These are phyloP conservation scores for Sphaerophoria taeniata DNA, from an alignment of 2,888 invertebrate species.

Conservation along the genomic window DNA sequence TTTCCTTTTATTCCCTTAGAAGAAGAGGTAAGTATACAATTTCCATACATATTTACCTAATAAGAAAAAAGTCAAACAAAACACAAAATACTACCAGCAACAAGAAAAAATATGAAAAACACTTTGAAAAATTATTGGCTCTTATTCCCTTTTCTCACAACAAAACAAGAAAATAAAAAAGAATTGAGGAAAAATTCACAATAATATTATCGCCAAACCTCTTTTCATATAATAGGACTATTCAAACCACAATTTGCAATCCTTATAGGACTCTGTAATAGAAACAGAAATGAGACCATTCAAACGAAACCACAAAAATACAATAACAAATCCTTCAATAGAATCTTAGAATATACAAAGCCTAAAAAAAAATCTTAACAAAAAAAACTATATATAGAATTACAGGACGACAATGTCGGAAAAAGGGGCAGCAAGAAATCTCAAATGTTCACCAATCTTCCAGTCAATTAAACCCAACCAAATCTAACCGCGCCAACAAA, in stretches of 20 bases:
- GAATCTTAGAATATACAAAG: slow-evolving; percentile 1
- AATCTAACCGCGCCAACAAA: slow-evolving; percentile 57
- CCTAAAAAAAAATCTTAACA: slow-evolving; percentile 23
- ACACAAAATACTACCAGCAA: not conserved
- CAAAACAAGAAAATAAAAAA: not conserved
- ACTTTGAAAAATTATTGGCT: slow-evolving; percentile 39
- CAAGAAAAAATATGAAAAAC: slow-evolving; percentile 37
- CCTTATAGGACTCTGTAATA: slow-evolving; percentile 8
- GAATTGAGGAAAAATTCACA: slow-evolving; percentile 6
- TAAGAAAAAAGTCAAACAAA: not conserved
- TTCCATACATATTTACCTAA: not conserved
- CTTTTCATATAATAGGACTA: slow-evolving; percentile 44
- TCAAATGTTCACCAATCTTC: slow-evolving; percentile 70
- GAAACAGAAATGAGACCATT: slow-evolving; percentile 10
- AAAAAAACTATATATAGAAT: slow-evolving; percentile 21
- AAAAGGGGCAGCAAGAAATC: not conserved
- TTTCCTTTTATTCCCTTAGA: not conserved
- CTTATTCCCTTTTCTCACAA: not conserved
- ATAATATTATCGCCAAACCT: slow-evolving; percentile 44
- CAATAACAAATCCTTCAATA: slow-evolving; percentile 35
- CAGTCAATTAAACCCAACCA: slow-evolving; percentile 71
- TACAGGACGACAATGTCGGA: slow-evolving; percentile 18
- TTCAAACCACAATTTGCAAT: slow-evolving; percentile 49
- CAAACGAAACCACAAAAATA: slow-evolving; percentile 31
- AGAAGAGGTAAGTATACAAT: not conserved